Evolutionary conservation across 2,797 vertebrate species (phyloP).

Genomic region (Apogon talboti): DNA sequence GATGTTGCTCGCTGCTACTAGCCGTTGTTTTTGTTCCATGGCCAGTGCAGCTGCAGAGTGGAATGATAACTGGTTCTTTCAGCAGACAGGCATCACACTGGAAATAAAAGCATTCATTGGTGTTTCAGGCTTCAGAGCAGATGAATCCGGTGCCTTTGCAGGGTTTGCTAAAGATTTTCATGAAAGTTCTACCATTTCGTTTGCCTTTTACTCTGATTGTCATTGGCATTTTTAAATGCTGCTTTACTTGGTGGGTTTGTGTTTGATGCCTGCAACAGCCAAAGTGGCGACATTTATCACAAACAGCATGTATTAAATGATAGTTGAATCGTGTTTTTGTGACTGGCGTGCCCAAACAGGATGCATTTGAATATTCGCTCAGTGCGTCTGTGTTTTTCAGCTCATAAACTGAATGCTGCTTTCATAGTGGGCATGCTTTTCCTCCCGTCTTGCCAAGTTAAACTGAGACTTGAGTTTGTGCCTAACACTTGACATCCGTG

Average conservation of each 20-base stretch:
- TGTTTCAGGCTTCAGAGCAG: no score
- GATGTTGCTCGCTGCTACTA: not conserved
- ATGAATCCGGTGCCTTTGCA: no score
- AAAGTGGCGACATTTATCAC: not conserved
- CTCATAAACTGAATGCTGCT: slow-evolving; percentile 28
- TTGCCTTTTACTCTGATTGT: no score
- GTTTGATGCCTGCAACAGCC: no score
- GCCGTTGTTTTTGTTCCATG: not conserved
- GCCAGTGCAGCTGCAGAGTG: not conserved
- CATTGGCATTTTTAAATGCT: no score
- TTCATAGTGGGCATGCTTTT: slow-evolving; percentile 39
- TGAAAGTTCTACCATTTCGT: no score
- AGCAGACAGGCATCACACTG: no score
- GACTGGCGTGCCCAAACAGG: not conserved
- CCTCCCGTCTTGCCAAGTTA: slow-evolving; percentile 40
- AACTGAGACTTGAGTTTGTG: slow-evolving; percentile 13
- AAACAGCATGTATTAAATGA: not conserved
- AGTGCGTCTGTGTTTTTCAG: not conserved
- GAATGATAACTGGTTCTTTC: not conserved
- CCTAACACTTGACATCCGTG: slow-evolving; percentile 30
- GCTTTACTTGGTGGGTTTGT: no score
- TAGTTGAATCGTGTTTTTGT: not conserved
- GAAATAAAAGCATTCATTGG: no score
- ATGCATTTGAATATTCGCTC: slow-evolving; percentile 5
- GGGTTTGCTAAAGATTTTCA: no score